Evolutionary conservation across 2,888 invertebrate genomes (phyloP).

Genomic region (Tanaodytes sp.): DNA sequence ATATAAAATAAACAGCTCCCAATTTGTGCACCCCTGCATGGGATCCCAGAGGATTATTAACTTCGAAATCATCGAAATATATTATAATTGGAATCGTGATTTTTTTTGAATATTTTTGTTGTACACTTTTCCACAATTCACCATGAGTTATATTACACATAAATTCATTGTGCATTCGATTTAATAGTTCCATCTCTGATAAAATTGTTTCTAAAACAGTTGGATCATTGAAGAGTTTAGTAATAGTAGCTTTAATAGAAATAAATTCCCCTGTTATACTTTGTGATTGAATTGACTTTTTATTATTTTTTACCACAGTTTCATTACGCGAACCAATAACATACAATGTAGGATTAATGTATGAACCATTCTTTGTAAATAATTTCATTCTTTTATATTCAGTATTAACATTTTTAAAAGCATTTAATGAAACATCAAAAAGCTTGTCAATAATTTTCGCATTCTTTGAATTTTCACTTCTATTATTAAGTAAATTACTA

Average conservation of each 20-base stretch:
- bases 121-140: constrained; percentile 15
- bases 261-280: constrained; percentile 14
- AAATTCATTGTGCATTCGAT: constrained; percentile 17
- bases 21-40: too few species aligned
- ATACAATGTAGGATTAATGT: constrained; percentile 11
- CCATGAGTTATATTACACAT: constrained; percentile 42
- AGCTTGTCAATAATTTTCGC: not conserved
- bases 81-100: constrained; percentile 26
- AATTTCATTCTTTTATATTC: constrained; percentile 13
- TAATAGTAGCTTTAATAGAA: constrained; percentile 1
- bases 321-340: constrained; percentile 8
- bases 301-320: not conserved
- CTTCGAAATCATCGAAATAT: too few species aligned
- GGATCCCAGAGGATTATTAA: constrained; percentile 48
- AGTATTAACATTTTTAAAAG: constrained; percentile 10
- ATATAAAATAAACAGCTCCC: constrained; percentile 43
- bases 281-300: not conserved
- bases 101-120: constrained; percentile 21
- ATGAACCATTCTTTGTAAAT: constrained; percentile 2
- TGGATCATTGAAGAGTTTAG: constrained; percentile 19
- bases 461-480: not conserved
- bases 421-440: constrained; percentile 1
- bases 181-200: constrained; percentile 14
- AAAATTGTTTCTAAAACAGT: constrained; percentile 19
- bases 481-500: not conserved